Percentiles rank a stretch among this genome's conserved stretches.
phyloP scores from a whole-genome alignment of 2,888 invertebrate genomes.

The Oligia fasciuncula region DNA sequence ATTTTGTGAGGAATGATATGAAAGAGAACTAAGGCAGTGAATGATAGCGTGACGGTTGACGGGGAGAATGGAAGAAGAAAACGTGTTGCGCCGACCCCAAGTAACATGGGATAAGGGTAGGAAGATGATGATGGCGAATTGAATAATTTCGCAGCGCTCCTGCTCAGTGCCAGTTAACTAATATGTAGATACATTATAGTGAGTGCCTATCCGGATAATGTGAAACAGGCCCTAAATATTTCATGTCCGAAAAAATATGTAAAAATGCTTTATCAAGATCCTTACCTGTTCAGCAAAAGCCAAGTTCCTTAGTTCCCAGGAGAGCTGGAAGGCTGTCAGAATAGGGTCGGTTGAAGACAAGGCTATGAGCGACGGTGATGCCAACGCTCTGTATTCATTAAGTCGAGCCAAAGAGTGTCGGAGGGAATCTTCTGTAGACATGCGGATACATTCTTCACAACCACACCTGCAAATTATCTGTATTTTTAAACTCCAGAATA shows the following conservation, averaged over 20 bases:
- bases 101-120: too few relatives aligned
- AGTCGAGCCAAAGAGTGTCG: conserved; percentile 96
- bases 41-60: too few relatives aligned
- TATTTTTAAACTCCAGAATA: not conserved
- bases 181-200: too few relatives aligned
- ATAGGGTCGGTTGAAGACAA: conserved; percentile 97
- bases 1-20: too few relatives aligned
- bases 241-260: not conserved
- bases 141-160: too few relatives aligned
- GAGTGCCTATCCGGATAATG: too few relatives aligned
- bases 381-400: conserved; percentile 97
- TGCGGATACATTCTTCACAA: conserved; percentile 95
- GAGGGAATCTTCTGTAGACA: conserved; percentile 93
- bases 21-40: too few relatives aligned
- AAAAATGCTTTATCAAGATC: not conserved
- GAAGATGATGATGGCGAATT: too few relatives aligned
- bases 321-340: conserved; percentile 97
- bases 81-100: too few relatives aligned
- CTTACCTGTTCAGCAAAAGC: conserved; percentile 93
- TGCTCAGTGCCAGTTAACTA: too few relatives aligned
- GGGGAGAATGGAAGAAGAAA: too few relatives aligned
- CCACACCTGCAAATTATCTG: conserved; percentile 91
- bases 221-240: not conserved
- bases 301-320: conserved; percentile 97
- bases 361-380: conserved; percentile 98